Conservation (phyloP, 1,140 invertebrate genomes). For the Caenorhabditis latens region DNA sequence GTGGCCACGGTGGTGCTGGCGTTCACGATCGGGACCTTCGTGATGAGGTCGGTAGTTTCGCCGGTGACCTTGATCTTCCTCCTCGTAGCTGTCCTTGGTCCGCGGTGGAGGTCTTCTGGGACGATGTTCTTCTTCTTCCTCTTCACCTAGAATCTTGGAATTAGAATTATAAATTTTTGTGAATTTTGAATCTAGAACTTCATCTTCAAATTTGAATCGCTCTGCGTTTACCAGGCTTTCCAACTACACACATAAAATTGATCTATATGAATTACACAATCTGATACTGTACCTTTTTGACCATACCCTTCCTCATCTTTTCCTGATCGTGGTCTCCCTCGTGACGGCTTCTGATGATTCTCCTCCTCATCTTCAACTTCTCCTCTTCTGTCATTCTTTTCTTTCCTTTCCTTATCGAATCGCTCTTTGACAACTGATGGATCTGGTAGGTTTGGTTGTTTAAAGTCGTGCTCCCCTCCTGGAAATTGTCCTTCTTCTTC, state of each 20-base stretch:
- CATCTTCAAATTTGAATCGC: too few relatives aligned
- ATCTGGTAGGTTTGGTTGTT: conserved; percentile 27
- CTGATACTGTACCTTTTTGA: background rate
- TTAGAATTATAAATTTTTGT: background rate
- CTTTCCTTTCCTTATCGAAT: conserved; percentile 43
- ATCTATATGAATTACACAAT: too few relatives aligned
- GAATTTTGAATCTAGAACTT: background rate
- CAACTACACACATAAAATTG: too few relatives aligned
- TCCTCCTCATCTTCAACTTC: conserved; percentile 8
- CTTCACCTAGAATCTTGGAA: background rate
- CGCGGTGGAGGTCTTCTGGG: background rate
- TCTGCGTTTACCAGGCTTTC: too few relatives aligned
- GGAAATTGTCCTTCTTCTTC: conserved; percentile 7
- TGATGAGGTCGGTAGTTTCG: conserved; percentile 11
- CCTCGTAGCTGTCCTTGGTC: background rate
- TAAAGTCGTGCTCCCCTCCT: background rate
- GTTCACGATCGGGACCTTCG: conserved; percentile 7
- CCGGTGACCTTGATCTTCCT: background rate
- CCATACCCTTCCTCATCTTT: background rate
- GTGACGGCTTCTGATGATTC: conserved; percentile 14
- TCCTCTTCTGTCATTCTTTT: background rate
- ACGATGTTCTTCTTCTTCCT: conserved; percentile 27
- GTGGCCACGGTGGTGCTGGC: background rate
- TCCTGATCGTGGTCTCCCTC: background rate
- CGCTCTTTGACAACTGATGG: conserved; percentile 4